These are phyloP conservation scores for Micromussa lordhowensis DNA, from an alignment of 92 coral and sea anemone genomes.

Conservation along the genomic window DNA sequence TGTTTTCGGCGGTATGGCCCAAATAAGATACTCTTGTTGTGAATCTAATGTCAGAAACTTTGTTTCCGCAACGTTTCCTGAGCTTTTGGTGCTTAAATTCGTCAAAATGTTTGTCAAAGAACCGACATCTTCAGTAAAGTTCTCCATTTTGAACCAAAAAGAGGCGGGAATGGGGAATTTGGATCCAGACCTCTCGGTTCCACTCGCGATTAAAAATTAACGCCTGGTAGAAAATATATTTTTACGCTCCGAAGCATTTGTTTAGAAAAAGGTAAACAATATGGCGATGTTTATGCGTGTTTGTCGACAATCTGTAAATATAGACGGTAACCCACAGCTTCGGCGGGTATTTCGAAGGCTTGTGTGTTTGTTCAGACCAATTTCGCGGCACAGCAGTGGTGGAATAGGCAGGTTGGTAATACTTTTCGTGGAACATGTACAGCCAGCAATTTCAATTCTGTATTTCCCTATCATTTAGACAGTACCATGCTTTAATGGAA, in stretches of 20 bases:
- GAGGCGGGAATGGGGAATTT: conserved; percentile 35
- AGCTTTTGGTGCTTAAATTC: background rate
- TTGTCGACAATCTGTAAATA: background rate
- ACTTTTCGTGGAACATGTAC: no score
- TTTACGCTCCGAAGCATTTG: no score
- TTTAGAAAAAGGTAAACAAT: background rate
- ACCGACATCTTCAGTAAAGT: conserved; percentile 12
- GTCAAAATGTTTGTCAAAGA: conserved; percentile 10
- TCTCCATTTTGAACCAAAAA: conserved; percentile 42
- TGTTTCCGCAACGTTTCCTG: conserved; percentile 18
- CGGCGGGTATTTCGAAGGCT: conserved; percentile 16
- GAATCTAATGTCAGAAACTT: conserved; percentile 24
- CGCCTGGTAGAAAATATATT: conserved; percentile 31
- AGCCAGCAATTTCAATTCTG: background rate
- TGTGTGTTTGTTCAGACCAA: background rate
- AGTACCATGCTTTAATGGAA: no score
- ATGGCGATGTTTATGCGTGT: conserved; percentile 15
- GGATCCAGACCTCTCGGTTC: conserved; percentile 8
- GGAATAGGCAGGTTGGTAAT: background rate
- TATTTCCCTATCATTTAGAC: background rate
- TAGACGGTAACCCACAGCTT: background rate
- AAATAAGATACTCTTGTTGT: conserved; percentile 32
- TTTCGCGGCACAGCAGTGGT: background rate
- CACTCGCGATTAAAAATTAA: background rate
- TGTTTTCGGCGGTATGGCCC: conserved; percentile 68